A percentile compares a stretch with the other conserved stretches of the same genome.
Conservation (phyloP, 2,797 vertebrate genomes). For the Sparus aurata region DNA sequence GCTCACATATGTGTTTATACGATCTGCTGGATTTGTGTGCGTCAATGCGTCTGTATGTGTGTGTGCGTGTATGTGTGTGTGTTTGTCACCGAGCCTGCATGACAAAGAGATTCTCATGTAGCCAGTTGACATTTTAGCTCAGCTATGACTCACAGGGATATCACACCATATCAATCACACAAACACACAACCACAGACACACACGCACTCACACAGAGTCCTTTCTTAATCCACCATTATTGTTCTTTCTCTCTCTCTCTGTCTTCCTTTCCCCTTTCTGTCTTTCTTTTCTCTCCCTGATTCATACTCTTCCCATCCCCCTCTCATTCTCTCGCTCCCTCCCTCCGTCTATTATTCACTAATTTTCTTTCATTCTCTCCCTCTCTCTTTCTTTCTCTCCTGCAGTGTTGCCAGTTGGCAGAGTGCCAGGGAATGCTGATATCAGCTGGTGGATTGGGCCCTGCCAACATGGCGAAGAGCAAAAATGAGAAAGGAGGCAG, state of each 20-base stretch:
- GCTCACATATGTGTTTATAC: conserved; percentile 70
- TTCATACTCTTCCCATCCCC: conserved; percentile 84
- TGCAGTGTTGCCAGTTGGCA: conserved; percentile 88
- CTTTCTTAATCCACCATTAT: conserved; percentile 82
- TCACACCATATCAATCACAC: conserved; percentile 85
- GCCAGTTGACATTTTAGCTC: conserved; percentile 87
- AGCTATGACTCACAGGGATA: conserved; percentile 85
- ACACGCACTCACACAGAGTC: conserved; percentile 54
- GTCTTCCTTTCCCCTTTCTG: conserved; percentile 67
- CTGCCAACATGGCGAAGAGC: conserved; percentile 88
- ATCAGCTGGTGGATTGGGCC: conserved; percentile 91
- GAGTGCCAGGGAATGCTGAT: conserved; percentile 91
- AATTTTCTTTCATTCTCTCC: conserved; percentile 84
- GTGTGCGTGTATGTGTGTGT: background rate
- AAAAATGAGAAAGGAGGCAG: conserved; percentile 77
- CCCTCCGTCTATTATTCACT: conserved; percentile 86
- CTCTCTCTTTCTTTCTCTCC: conserved; percentile 79
- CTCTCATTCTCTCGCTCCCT: conserved; percentile 80
- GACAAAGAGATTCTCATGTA: conserved; percentile 83
- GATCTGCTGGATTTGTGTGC: conserved; percentile 44
- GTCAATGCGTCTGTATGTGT: too few relatives aligned
- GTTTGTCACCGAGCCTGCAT: conserved; percentile 63
- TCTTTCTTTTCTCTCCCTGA: conserved; percentile 77
- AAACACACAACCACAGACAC: conserved; percentile 55
- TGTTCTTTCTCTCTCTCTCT: conserved; percentile 72